A percentile compares a stretch with the other conserved stretches of the same genome.
phyloP scores from a whole-genome alignment of 2,888 invertebrate species.

The Sminthurides aquaticus region DNA sequence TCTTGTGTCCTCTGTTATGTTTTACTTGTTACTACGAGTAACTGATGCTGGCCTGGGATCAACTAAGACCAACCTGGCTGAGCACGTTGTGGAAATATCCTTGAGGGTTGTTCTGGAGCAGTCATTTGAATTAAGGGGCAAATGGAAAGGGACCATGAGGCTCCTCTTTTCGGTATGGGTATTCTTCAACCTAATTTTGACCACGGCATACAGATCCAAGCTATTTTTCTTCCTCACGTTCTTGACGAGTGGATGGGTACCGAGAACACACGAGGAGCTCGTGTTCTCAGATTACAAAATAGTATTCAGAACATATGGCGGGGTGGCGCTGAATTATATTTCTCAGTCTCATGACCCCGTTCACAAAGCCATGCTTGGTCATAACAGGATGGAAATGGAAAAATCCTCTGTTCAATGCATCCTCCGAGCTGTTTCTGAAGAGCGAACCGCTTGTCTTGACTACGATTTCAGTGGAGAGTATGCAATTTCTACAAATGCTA shows the following conservation, averaged over 20 bases:
- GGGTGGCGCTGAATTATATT: conserved; percentile 15
- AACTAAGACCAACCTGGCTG: background rate
- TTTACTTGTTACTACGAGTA: background rate
- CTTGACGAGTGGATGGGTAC: conserved; percentile 9
- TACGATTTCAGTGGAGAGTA: conserved; percentile 19
- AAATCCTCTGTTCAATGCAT: conserved; percentile 14
- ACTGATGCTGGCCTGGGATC: background rate
- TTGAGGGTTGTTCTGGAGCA: conserved; percentile 19
- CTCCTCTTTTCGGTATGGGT: conserved; percentile 16
- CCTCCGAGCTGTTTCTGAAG: conserved; percentile 5
- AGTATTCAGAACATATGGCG: conserved; percentile 15
- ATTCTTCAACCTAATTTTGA: conserved; percentile 14
- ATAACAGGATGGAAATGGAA: background rate
- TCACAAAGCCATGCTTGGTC: conserved; percentile 8
- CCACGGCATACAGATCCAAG: conserved; percentile 20
- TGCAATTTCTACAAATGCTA: conserved; percentile 16
- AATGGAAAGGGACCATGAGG: conserved; percentile 10
- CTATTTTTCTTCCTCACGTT: conserved; percentile 21
- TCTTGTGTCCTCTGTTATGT: background rate
- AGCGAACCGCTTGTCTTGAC: conserved; percentile 18
- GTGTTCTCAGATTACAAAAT: conserved; percentile 18
- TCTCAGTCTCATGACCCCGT: conserved; percentile 13
- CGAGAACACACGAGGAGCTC: conserved; percentile 15
- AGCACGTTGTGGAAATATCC: background rate
- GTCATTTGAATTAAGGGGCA: conserved; percentile 10